Evolutionary conservation across 53 echinoderm and acorn worm species (phyloP), one percentile per base, ranked within the genome.

Genomic region (Arbacia lixula): DNA sequence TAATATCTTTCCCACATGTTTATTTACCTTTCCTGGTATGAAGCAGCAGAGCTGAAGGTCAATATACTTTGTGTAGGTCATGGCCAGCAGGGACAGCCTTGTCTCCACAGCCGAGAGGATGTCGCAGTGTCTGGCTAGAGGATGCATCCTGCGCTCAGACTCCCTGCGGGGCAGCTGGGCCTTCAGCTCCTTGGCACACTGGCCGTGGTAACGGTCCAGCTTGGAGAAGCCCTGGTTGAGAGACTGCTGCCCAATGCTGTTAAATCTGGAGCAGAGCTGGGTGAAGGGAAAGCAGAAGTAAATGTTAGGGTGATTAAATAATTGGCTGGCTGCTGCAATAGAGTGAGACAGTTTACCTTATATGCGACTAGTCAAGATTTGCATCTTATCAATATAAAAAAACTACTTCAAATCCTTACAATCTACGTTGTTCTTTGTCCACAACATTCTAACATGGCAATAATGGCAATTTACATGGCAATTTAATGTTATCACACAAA

Each of bases 51-150:
- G 78, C 49, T 92, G 89, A 3, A 97, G 79, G 53, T 97, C 94
- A 16, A 97, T 91, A 75, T 97, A 97, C 84, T 97, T 97, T 60
- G 90, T 90, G 78, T 93, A 97, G 10, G 98, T 94, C 98, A 97
- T 97, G 2, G 93, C 92, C n/a, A 97, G 84, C n/a, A 97, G 84
- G n/a, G 98, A 97, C 50, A 97, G 86, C 55, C 98, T 82, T 6
- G 98, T 97, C 66, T 97, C 98, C 17, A 97, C 94, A 0, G 98
- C 98, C 5, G 98, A 93, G 21, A 97, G 84, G 52, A 94, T 97
- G 63, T 97, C 98, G 71, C 94, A 97, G 65, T 94, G 98, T 28
- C 88, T 86, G 72, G 98, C 90, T 31, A 97, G 87, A 11, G 98
- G 94, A 68, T 97, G 98, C 38, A 76, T 86, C 32, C 98, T 42